A percentile compares a stretch with the other conserved stretches of the same genome.
These are phyloP conservation scores for Poeciliopsis infans DNA, from an alignment of 2,797 vertebrate genomes.

Conservation along the genomic window DNA sequence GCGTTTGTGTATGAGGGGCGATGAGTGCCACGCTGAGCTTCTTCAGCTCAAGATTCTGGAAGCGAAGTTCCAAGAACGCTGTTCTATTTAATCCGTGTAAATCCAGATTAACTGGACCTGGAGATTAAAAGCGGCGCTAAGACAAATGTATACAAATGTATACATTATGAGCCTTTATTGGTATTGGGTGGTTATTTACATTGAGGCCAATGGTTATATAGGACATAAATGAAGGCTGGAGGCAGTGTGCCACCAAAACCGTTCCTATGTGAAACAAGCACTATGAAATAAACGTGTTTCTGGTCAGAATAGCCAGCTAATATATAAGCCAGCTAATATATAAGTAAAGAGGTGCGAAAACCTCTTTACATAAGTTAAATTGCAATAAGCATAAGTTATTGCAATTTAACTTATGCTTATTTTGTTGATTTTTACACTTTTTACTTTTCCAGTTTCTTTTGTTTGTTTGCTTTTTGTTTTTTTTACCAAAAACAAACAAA, in stretches of 20 bases:
- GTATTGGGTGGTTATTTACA: neutral
- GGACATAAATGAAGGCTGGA: neutral
- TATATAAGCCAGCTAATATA: neutral
- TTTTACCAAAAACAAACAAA: neutral
- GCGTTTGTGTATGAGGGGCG: neutral
- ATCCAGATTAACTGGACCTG: neutral
- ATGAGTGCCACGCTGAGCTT: constrained; percentile 24
- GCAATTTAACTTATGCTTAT: neutral
- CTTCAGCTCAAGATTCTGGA: neutral
- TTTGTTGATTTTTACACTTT: neutral
- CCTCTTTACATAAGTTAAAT: no score
- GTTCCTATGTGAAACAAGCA: neutral
- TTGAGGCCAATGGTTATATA: neutral
- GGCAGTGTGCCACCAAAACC: neutral
- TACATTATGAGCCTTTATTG: neutral
- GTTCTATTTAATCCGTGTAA: neutral
- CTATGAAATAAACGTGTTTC: neutral
- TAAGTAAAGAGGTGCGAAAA: neutral
- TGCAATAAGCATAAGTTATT: no score
- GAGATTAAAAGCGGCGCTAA: neutral
- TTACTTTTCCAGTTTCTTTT: no score
- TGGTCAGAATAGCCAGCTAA: neutral
- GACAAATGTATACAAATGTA: neutral
- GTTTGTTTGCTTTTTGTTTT: neutral
- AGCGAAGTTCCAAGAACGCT: neutral